These are phyloP conservation scores for Nesometra sesokonis DNA, from an alignment of 35 echinoderm and acorn worm species.

Conservation along the genomic window DNA sequence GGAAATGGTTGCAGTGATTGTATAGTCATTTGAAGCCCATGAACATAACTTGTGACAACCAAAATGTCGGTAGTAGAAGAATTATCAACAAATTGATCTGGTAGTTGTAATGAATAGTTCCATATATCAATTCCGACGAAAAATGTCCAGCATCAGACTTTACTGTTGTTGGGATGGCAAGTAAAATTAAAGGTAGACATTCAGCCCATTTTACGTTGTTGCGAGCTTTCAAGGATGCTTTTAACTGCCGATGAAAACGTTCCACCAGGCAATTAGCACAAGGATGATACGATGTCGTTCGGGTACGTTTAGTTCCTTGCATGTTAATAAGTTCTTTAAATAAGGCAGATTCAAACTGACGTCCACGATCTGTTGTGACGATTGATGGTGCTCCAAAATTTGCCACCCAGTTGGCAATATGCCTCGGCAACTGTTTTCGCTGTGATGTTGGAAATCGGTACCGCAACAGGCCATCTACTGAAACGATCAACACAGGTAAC, in stretches of 20 bases:
- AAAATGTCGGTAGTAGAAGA: neutral
- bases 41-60: neutral
- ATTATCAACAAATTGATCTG: neutral
- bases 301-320: no score
- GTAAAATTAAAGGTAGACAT: slow-evolving; percentile 9
- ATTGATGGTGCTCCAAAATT: no score
- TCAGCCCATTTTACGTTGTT: slow-evolving; percentile 21
- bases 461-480: no score
- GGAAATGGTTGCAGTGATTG: neutral
- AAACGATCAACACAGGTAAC: no score
- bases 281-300: no score
- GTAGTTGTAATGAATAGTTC: neutral
- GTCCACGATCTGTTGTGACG: no score
- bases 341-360: no score
- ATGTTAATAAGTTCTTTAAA: no score
- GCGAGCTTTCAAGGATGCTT: slow-evolving; percentile 21
- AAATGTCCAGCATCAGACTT: neutral
- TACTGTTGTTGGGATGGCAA: neutral
- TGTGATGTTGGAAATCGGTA: no score
- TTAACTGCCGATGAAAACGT: slow-evolving; percentile 28
- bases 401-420: no score
- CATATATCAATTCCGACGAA: neutral
- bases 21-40: neutral
- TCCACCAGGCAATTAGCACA: neutral
- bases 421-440: no score